Conservation (phyloP, 2,113 vertebrate species). For the Helogale parvula region DNA sequence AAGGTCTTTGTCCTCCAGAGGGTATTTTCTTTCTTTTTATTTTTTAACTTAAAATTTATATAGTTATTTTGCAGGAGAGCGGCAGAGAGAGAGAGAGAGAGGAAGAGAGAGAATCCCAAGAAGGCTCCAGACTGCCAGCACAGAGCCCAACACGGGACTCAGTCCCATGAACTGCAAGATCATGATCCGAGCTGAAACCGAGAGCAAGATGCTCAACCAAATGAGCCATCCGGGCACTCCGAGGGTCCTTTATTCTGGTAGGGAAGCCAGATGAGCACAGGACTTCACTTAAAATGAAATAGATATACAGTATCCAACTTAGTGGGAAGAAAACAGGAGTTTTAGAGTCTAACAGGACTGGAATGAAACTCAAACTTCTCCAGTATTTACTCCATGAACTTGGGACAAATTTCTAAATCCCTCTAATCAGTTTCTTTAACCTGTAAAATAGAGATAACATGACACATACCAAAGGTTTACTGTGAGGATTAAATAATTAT, state of each 20-base stretch:
- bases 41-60: too few relatives aligned
- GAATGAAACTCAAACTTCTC: not conserved
- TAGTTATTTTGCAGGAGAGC: too few relatives aligned
- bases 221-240: too few relatives aligned
- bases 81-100: too few relatives aligned
- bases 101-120: too few relatives aligned
- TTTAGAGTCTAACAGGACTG: slow-evolving; percentile 21
- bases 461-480: not conserved
- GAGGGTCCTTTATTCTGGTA: not conserved
- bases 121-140: too few relatives aligned
- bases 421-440: slow-evolving; percentile 13
- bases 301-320: not conserved
- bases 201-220: too few relatives aligned
- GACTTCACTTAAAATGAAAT: not conserved
- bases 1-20: not conserved
- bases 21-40: too few relatives aligned
- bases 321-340: not conserved
- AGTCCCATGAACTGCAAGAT: too few relatives aligned
- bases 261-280: not conserved
- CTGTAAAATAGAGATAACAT: not conserved
- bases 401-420: not conserved
- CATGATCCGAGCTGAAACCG: too few relatives aligned
- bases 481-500: not conserved
- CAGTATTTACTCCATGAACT: not conserved
- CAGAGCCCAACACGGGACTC: too few relatives aligned